Evolutionary conservation across 1,140 invertebrate species (phyloP).

Genomic region (Anastrepha ludens): DNA sequence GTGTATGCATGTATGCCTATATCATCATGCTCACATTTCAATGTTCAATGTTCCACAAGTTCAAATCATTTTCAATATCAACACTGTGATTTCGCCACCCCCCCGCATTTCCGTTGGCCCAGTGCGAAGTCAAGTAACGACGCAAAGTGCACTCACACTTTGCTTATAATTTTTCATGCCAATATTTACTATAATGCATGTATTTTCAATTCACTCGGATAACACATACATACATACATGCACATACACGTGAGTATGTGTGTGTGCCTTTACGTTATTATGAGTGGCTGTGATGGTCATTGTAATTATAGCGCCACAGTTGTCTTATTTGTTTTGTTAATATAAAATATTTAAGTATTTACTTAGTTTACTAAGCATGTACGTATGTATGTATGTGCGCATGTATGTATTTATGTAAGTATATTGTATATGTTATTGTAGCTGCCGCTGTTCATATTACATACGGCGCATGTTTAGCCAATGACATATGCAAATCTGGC

Average conservation of each 20-base stretch:
- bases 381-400: not conserved
- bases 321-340: constrained; percentile 51
- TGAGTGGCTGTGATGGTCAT: constrained; percentile 30
- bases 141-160: not conserved
- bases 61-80: constrained; percentile 24
- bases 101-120: not conserved
- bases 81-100: not conserved
- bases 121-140: too few relatives aligned
- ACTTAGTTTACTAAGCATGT: not conserved
- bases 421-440: not conserved
- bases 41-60: constrained; percentile 11
- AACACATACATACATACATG: not conserved
- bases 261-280: not conserved
- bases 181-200: constrained; percentile 20
- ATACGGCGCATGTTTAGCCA: constrained; percentile 6
- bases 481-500: constrained; percentile 38
- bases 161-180: constrained; percentile 21
- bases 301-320: constrained; percentile 46
- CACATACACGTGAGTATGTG: not conserved
- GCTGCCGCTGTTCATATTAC: not conserved
- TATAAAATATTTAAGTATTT: constrained; percentile 24
- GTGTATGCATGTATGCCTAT: too few relatives aligned
- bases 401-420: not conserved
- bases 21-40: not conserved
- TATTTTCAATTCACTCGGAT: not conserved